Percentiles rank a stretch among this genome's conserved stretches.
Evolutionary conservation across 2,888 invertebrate species (phyloP).

Genomic region (Pristionchus arcanus): DNA sequence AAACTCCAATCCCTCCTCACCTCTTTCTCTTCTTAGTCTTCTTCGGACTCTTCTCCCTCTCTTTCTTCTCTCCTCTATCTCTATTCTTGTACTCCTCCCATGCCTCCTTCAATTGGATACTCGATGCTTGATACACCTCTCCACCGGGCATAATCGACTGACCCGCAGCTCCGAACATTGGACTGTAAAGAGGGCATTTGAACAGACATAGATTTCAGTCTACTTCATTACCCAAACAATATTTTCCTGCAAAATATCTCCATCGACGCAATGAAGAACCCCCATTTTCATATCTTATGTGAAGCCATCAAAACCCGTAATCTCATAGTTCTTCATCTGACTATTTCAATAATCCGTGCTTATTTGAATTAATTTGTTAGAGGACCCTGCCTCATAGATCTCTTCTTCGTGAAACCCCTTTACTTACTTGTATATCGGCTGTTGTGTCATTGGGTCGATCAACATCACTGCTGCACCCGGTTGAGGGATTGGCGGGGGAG

Average conservation of each 20-base stretch:
- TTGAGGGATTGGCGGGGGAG: slow-evolving; percentile 50
- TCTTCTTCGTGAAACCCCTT: neutral
- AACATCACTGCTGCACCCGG: neutral
- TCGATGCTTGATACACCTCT: slow-evolving; percentile 52
- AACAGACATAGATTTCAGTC: neutral
- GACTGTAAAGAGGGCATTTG: neutral
- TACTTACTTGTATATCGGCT: slow-evolving; percentile 53
- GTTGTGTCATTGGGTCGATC: slow-evolving; percentile 50
- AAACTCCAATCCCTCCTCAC: neutral
- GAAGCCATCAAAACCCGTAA: too few species aligned
- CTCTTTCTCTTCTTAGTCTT: slow-evolving; percentile 52
- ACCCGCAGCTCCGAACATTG: neutral
- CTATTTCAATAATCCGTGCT: too few species aligned
- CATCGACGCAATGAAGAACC: too few species aligned
- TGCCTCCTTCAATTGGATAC: slow-evolving; percentile 42
- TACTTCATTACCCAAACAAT: too few species aligned
- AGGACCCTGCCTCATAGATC: too few species aligned
- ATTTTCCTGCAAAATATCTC: too few species aligned
- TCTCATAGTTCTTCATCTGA: too few species aligned
- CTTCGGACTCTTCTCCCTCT: slow-evolving; percentile 18
- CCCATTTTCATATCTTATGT: too few species aligned
- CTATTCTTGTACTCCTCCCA: slow-evolving; percentile 56
- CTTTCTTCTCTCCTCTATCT: slow-evolving; percentile 43
- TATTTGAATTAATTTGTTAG: too few species aligned
- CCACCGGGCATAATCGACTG: neutral